phyloP scores from a whole-genome alignment of 2,888 invertebrate genomes.

The Xylophagus ater region DNA sequence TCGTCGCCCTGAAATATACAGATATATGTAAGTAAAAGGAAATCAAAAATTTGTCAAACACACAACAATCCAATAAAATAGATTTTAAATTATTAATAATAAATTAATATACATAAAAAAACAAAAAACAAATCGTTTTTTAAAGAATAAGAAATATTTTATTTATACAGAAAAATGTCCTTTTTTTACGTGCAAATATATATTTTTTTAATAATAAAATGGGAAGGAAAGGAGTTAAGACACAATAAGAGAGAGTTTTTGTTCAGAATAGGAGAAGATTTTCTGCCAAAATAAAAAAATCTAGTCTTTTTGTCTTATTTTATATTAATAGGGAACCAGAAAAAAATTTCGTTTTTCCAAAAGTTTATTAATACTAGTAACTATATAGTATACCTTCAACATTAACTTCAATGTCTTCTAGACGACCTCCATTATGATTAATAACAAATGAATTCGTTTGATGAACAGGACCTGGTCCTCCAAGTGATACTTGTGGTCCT shows the following conservation, averaged over 20 bases:
- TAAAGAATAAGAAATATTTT: no score
- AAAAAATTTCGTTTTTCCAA: not conserved
- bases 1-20: constrained; percentile 52
- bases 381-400: constrained; percentile 81
- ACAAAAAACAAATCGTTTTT: not conserved
- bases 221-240: constrained; percentile 3
- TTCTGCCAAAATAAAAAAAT: constrained; percentile 7
- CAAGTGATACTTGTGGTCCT: constrained; percentile 59
- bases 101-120: no score
- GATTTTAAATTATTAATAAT: no score
- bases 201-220: constrained; percentile 2
- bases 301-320: constrained; percentile 1
- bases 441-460: constrained; percentile 59
- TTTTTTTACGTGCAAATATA: constrained; percentile 2
- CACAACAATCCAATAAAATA: no score
- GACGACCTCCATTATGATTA: constrained; percentile 75
- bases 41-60: constrained; percentile 4
- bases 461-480: constrained; percentile 61
- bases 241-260: constrained; percentile 11
- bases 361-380: constrained; percentile 29
- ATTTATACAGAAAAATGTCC: no score
- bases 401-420: constrained; percentile 91
- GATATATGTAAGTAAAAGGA: constrained; percentile 27
- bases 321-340: not conserved
- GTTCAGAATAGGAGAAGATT: no score